phyloP scores from a whole-genome alignment of 2,797 vertebrate species.

The Lepus oiostolus region DNA sequence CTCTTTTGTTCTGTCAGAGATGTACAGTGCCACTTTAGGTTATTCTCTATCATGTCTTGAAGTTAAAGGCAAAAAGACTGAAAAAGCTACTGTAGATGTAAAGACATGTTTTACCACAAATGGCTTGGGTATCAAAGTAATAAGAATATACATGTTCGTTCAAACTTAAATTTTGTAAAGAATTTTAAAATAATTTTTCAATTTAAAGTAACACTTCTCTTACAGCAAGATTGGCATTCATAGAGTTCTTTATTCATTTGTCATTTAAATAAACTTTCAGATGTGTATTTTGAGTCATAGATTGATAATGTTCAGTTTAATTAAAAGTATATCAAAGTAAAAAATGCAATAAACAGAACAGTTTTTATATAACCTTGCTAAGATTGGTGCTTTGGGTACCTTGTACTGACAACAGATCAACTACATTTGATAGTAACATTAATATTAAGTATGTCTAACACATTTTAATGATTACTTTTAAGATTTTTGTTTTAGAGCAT shows the following conservation, averaged over 20 bases:
- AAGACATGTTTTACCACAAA: constrained; percentile 11
- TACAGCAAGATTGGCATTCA: constrained; percentile 37
- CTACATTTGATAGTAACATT: background rate
- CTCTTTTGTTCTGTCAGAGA: background rate
- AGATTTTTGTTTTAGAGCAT: constrained; percentile 28
- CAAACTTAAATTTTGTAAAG: constrained; percentile 45
- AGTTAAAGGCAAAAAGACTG: constrained; percentile 35
- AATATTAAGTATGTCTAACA: background rate
- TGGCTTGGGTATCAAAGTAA: constrained; percentile 48
- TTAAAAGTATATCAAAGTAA: constrained; percentile 48
- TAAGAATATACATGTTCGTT: constrained; percentile 52
- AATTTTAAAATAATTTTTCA: constrained; percentile 57
- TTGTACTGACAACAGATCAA: background rate
- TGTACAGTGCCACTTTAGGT: background rate
- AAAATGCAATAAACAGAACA: constrained; percentile 4
- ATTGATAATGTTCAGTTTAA: constrained; percentile 41
- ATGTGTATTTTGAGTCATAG: constrained; percentile 15
- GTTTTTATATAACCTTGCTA: background rate
- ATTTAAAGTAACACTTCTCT: constrained; percentile 38
- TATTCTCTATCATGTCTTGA: constrained; percentile 41
- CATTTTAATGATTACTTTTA: background rate
- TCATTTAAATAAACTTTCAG: background rate
- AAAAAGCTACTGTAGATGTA: background rate
- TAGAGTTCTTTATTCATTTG: background rate
- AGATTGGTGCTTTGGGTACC: constrained; percentile 2